phyloP scores from a whole-genome alignment of 2,113 vertebrate species.

The Thinocorus orbignyianus region DNA sequence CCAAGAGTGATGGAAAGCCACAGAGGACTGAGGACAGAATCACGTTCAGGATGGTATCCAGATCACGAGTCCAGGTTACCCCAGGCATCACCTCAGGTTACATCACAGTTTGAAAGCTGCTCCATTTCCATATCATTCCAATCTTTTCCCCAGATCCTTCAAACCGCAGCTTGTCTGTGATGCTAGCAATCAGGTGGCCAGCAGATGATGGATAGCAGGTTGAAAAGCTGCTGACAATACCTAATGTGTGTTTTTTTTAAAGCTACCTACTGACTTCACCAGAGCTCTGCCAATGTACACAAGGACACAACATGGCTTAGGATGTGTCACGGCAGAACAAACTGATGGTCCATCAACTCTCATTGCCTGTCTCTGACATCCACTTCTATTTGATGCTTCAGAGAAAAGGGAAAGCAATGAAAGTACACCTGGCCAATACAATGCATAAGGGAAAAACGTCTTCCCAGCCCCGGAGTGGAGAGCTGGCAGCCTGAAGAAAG shows the following conservation, averaged over 20 bases:
- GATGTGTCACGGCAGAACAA: background rate
- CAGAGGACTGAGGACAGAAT: background rate
- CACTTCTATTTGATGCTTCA: background rate
- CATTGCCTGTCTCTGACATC: background rate
- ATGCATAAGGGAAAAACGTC: background rate
- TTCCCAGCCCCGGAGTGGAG: background rate
- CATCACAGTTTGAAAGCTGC: background rate
- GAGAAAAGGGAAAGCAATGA: background rate
- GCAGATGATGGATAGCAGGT: background rate
- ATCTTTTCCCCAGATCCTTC: background rate
- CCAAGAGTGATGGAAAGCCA: background rate
- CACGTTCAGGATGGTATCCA: background rate
- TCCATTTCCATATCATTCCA: background rate
- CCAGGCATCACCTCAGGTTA: background rate
- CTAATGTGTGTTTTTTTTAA: background rate
- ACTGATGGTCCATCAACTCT: background rate
- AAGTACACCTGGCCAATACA: background rate
- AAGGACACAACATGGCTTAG: background rate
- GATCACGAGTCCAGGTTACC: accelerated
- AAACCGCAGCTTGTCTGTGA: background rate
- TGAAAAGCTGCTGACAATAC: constrained; percentile 2
- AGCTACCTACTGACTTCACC: background rate
- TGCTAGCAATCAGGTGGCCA: background rate
- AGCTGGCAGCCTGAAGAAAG: background rate
- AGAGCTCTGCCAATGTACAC: background rate